Evolutionary conservation across 2,888 invertebrate species (phyloP), one percentile per base, ranked within the genome.

Genomic region (Melitaea athalia): DNA sequence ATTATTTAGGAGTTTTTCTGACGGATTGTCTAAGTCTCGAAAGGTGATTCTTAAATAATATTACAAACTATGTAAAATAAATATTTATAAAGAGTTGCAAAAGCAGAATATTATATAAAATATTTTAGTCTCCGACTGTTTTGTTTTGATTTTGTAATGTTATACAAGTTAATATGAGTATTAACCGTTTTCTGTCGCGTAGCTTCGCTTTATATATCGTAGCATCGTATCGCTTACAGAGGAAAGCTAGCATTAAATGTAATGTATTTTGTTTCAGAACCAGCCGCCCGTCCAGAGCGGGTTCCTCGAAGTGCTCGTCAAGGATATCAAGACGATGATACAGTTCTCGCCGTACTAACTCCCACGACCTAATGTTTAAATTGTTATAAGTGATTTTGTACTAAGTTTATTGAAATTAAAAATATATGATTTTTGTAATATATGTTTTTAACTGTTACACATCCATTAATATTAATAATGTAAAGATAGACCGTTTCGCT

Each of bases 241-340:
- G 17, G 10, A 17, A 52, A 24, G 5, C 15, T 24, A 17, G 11
- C 11, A 17, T 10, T 12, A 57, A 38, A 42, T 12, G 11, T 3
- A 59, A 24, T 15, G 47, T 50, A 17, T 60, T 31, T 15, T 17
- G 1, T 81, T 80, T 33, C 85, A 95, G 94, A 95, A 94, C 78
- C 94, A 95, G 76, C 92, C 95, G 11, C 89, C 93, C 10, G 87
- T 94, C 4, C 95, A 96, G 75, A 95, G 94, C 77, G 94, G 94
- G 60, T 96, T 96, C 84, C 93, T 96, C 33, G 96, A 96, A 83
- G 95, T 96, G 0, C 88, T 97, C 10, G 85, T 97, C 63, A 95
- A 97, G 74, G 95, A 97, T 83, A 96, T 97, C 75, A 97, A 97
- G 85, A 94, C 95, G 71, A 94, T 97, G 78, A 94, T 97, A 74